A percentile compares a stretch with the other conserved stretches of the same genome.
Evolutionary conservation across 2,113 vertebrate species (phyloP).

Genomic region (Hypomesus transpacificus): DNA sequence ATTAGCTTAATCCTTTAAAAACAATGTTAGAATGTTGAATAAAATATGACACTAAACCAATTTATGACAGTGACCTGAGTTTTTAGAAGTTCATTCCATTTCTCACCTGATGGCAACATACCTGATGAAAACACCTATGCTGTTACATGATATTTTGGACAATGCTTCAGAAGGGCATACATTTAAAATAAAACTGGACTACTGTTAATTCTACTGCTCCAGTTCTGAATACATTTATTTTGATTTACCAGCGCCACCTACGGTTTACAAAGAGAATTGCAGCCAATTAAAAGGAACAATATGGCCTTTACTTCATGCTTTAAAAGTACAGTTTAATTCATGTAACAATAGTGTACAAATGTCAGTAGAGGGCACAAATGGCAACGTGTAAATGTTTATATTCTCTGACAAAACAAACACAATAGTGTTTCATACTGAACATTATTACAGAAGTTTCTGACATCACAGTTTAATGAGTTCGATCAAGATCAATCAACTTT

Average conservation of each 20-base stretch:
- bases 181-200: neutral
- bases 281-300: neutral
- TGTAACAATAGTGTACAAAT: slow-evolving; percentile 4
- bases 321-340: neutral
- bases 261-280: slow-evolving; percentile 16
- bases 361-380: slow-evolving; percentile 31
- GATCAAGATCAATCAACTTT: neutral
- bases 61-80: too few species aligned
- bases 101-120: too few species aligned
- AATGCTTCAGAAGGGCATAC: neutral
- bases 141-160: neutral
- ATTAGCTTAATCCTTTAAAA: too few species aligned
- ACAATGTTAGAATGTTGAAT: too few species aligned
- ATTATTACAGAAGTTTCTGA: slow-evolving; percentile 13
- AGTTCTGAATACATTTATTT: neutral
- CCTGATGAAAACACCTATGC: neutral
- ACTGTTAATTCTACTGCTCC: neutral
- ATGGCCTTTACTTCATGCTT: slow-evolving; percentile 2
- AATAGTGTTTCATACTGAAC: slow-evolving; percentile 3
- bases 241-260: slow-evolving; percentile 40
- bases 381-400: neutral
- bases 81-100: too few species aligned
- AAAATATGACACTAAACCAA: too few species aligned
- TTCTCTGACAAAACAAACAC: neutral
- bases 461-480: neutral